Base-by-base conservation (phyloP, 1,140 invertebrate species). In the Euwallacea similis region DNA sequence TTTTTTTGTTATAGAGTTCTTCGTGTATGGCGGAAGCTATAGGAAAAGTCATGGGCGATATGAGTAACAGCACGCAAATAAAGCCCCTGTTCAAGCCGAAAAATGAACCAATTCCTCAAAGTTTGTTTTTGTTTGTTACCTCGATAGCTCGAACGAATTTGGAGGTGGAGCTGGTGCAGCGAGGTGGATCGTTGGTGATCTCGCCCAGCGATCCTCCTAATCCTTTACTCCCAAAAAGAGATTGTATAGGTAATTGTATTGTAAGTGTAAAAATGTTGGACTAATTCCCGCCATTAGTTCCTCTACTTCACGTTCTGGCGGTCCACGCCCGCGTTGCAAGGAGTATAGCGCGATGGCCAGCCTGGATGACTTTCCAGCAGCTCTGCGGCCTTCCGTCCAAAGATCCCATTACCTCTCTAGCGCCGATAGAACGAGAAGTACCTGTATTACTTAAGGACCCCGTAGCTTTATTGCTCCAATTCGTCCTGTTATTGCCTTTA, bases 111-210 rank as follows among this genome's bases (percentile, higher is more conserved):
- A 88, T 88, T 77, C 87, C 87, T 58, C 89, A 94, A 76, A 91
- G 89, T 79, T 85, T 96, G 42, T 91, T 96, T 77, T 86, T 95
- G 46, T 97, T 97, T 83, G 90, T 97, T 21, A 93, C 90, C 72
- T 97, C 95, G 16, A 91, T 98, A 50, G 93, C 94, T 15, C 87
- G 96, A 73, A 96, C 93, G 41, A 97, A 98, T 85, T 85, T 98
- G 47, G 95, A 98, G 85, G 87, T 96, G 61, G 95, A 98, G 84
- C 85, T 98, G 47, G 89, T 95, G 44, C 93, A 95, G 79, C 87
- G 93, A 47, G 92, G 91, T 44, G 93, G 93, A n/a, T 88, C 87
- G 0, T 83, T 96, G 8, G 88, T 88, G 66, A 79, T 86, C 10
- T 79, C 82, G 58, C 82, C 84, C 64, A 80, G 83, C 7, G 84